Evolutionary conservation across 2,888 invertebrate species (phyloP).

Genomic region (Trilocha varians): DNA sequence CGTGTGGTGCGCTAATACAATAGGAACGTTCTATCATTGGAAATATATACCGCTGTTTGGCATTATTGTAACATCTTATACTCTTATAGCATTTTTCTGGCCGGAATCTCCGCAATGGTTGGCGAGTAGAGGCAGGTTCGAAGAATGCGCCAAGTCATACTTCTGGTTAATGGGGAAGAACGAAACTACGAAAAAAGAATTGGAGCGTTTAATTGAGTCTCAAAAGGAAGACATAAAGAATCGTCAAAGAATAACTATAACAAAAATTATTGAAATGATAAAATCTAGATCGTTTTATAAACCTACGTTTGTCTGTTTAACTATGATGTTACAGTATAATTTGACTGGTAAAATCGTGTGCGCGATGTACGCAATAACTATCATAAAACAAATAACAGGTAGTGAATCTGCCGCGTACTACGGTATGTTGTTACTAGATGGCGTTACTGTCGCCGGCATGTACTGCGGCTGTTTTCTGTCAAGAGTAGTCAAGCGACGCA

Average conservation of each 20-base stretch:
- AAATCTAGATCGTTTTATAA: slow-evolving; percentile 13
- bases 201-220: slow-evolving; percentile 11
- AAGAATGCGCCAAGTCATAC: slow-evolving; percentile 18
- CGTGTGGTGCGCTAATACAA: slow-evolving; percentile 20
- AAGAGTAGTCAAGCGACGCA: slow-evolving; percentile 11
- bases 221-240: slow-evolving; percentile 2
- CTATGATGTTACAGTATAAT: slow-evolving; percentile 15
- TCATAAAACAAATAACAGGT: slow-evolving; percentile 17
- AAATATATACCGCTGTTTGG: slow-evolving; percentile 17
- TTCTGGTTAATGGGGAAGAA: slow-evolving; percentile 21
- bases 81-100: slow-evolving; percentile 12
- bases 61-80: slow-evolving; percentile 7
- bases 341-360: slow-evolving; percentile 21
- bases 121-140: slow-evolving; percentile 21
- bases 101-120: slow-evolving; percentile 25
- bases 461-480: slow-evolving; percentile 15
- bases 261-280: background rate
- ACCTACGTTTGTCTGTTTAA: slow-evolving; percentile 12
- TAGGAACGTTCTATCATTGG: slow-evolving; percentile 23
- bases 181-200: slow-evolving; percentile 12
- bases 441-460: slow-evolving; percentile 17
- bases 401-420: slow-evolving; percentile 17
- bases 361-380: slow-evolving; percentile 20
- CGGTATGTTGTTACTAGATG: slow-evolving; percentile 23
- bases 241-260: background rate